A percentile compares a stretch with the other conserved stretches of the same genome.
These are phyloP conservation scores for Cryptotermes secundus DNA, from an alignment of 1,140 invertebrate species.

Conservation along the genomic window DNA sequence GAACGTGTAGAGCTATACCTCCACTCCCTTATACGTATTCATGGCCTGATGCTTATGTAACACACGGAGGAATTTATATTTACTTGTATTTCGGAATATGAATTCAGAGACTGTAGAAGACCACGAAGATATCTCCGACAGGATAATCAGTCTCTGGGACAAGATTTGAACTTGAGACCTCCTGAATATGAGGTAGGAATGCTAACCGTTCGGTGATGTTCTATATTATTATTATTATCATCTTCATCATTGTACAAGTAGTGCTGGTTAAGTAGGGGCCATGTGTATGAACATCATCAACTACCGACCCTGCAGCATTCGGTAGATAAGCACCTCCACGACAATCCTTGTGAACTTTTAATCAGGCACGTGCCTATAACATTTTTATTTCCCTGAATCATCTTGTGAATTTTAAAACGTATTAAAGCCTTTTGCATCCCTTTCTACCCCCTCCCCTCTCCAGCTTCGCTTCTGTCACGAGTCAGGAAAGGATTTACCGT, in stretches of 20 bases:
- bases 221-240: neutral
- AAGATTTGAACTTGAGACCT: too few relatives aligned
- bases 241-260: neutral
- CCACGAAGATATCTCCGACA: too few relatives aligned
- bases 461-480: neutral
- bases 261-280: neutral
- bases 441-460: neutral
- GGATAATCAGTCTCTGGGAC: too few relatives aligned
- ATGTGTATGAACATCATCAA: neutral
- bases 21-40: too few relatives aligned
- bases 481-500: neutral
- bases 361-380: neutral
- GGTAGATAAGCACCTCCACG: neutral
- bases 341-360: neutral
- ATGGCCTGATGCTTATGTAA: too few relatives aligned
- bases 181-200: too few relatives aligned
- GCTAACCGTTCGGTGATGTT: too few relatives aligned
- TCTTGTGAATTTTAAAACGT: conserved; percentile 7
- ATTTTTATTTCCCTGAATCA: neutral
- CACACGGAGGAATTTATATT: too few relatives aligned
- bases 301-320: neutral
- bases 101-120: too few relatives aligned
- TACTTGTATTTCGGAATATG: too few relatives aligned
- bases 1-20: too few relatives aligned
- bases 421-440: neutral